Conservation (phyloP, 30 jellyfish, hydroid and myxozoan species). For the Sanderia malayensis region DNA sequence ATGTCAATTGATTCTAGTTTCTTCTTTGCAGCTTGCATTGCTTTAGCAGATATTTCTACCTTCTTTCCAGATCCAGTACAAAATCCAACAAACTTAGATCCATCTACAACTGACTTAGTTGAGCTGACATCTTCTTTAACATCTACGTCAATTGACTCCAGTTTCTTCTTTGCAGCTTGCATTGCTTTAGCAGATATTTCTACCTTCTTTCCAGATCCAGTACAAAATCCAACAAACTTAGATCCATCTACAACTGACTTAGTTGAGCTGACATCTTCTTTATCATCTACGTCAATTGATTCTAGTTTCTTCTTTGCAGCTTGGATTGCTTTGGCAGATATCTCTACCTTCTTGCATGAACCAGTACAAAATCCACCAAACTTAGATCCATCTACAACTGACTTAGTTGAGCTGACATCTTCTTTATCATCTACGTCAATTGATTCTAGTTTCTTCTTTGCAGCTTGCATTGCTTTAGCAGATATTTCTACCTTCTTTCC, state of each 20-base stretch:
- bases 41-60: conserved; percentile 23
- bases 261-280: background rate
- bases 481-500: conserved; percentile 66
- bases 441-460: conserved; percentile 33
- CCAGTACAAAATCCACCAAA: conserved; percentile 54
- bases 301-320: conserved; percentile 56
- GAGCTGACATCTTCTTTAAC: background rate
- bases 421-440: conserved; percentile 15
- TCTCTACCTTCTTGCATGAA: conserved; percentile 14
- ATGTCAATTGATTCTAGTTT: conserved; percentile 15
- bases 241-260: background rate
- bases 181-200: conserved; percentile 29
- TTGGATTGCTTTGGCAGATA: conserved; percentile 28
- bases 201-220: conserved; percentile 47
- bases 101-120: background rate
- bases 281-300: background rate
- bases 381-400: background rate
- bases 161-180: conserved; percentile 42
- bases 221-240: conserved; percentile 35
- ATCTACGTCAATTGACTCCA: background rate
- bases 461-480: conserved; percentile 56
- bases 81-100: conserved; percentile 20
- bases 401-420: background rate
- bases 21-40: conserved; percentile 43
- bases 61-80: conserved; percentile 46